Evolutionary conservation across 2,888 invertebrate species (phyloP).

Genomic region (Teleogryllus oceanicus): DNA sequence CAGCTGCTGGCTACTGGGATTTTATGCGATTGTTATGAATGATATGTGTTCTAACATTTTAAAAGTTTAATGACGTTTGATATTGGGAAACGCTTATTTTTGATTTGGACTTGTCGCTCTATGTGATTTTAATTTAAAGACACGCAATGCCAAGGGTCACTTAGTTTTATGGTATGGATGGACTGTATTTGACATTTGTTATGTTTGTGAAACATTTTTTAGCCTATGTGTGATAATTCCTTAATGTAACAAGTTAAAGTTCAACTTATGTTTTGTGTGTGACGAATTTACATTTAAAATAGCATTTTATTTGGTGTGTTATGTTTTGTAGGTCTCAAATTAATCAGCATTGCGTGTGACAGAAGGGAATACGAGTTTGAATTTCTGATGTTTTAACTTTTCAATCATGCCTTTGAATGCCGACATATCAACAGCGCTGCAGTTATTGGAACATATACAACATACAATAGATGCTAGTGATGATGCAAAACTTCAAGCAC

Average conservation of each 20-base stretch:
- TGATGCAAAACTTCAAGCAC: slow-evolving; percentile 73
- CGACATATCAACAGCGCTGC: slow-evolving; percentile 85
- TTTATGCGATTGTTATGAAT: not conserved
- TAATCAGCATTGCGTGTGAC: too few species aligned
- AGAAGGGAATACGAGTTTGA: too few species aligned
- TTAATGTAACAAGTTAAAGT: not conserved
- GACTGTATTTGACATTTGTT: not conserved
- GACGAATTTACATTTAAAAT: not conserved
- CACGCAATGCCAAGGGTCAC: not conserved
- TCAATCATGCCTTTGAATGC: slow-evolving; percentile 36
- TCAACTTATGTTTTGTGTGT: not conserved
- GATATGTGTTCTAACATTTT: not conserved
- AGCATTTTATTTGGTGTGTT: not conserved
- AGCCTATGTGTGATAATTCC: not conserved
- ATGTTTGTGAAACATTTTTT: not conserved
- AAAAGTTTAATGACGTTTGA: not conserved
- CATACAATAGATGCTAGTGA: slow-evolving; percentile 79
- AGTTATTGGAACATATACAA: slow-evolving; percentile 84
- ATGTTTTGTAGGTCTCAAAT: not conserved
- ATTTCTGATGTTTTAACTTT: not conserved
- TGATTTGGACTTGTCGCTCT: not conserved
- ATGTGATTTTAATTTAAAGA: not conserved
- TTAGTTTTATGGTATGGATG: not conserved
- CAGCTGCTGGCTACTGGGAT: not conserved
- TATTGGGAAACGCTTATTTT: not conserved